A percentile compares a stretch with the other conserved stretches of the same genome.
These are phyloP conservation scores for Alfaro cultratus DNA, from an alignment of 2,797 vertebrate genomes.

Conservation along the genomic window DNA sequence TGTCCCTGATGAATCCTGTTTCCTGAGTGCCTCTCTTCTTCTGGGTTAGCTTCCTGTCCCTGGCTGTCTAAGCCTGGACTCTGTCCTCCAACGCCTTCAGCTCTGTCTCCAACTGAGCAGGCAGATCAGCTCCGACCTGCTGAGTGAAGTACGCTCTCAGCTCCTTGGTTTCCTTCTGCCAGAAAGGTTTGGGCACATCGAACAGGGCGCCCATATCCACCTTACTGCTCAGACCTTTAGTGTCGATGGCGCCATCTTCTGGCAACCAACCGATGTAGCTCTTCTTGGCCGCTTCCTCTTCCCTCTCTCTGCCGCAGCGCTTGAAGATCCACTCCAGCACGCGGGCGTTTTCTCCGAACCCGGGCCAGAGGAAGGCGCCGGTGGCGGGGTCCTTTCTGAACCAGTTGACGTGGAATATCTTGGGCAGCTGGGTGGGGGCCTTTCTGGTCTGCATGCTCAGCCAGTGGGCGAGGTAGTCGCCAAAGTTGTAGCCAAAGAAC, in stretches of 20 bases:
- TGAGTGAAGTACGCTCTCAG: slow-evolving; percentile 86
- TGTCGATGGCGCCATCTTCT: slow-evolving; percentile 82
- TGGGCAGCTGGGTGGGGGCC: slow-evolving; percentile 84
- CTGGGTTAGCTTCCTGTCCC: slow-evolving; percentile 15
- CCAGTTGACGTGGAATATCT: slow-evolving; percentile 97
- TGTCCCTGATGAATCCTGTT: slow-evolving; percentile 19
- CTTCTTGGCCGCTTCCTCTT: slow-evolving; percentile 80
- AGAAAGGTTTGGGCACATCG: slow-evolving; percentile 86
- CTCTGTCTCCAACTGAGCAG: slow-evolving; percentile 84
- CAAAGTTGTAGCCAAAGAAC: slow-evolving; percentile 96
- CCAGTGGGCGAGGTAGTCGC: slow-evolving; percentile 91
- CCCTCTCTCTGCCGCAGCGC: slow-evolving; percentile 83
- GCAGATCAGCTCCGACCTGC: slow-evolving; percentile 89
- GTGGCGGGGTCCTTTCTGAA: slow-evolving; percentile 84
- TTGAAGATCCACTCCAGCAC: slow-evolving; percentile 94
- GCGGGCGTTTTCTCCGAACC: slow-evolving; percentile 91
- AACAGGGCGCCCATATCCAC: slow-evolving; percentile 85
- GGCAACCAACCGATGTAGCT: slow-evolving; percentile 87
- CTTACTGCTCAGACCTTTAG: slow-evolving; percentile 75
- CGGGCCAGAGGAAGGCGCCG: slow-evolving; percentile 90
- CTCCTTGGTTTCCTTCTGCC: slow-evolving; percentile 87
- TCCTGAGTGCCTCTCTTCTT: slow-evolving; percentile 13
- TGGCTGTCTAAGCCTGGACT: slow-evolving; percentile 71
- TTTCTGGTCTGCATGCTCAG: slow-evolving; percentile 86
- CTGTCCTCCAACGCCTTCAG: slow-evolving; percentile 84